phyloP scores from a whole-genome alignment of 2,797 vertebrate genomes.

The Nyctalus aviator region DNA sequence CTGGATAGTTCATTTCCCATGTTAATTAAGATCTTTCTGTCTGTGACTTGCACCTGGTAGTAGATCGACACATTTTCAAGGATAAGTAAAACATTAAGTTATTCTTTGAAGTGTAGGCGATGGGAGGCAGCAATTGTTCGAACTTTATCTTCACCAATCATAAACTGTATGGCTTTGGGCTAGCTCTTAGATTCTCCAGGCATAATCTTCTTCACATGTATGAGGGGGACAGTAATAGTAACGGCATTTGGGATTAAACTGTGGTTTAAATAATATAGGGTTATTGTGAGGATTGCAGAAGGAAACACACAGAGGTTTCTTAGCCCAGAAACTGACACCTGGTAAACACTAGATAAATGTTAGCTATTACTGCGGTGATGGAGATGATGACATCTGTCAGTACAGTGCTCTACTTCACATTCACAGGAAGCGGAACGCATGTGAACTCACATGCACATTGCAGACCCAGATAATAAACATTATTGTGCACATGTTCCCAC shows the following conservation, averaged over 20 bases:
- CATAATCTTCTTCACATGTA: constrained; percentile 1
- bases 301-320: not conserved
- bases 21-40: not conserved
- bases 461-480: constrained; percentile 43
- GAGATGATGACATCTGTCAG: constrained; percentile 15
- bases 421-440: not conserved
- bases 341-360: constrained; percentile 20
- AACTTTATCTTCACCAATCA: not conserved
- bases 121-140: not conserved
- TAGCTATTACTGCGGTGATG: constrained; percentile 20
- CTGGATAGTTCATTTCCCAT: not conserved
- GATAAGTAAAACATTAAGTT: not conserved
- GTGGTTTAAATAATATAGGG: not conserved
- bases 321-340: constrained; percentile 19
- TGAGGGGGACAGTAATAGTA: not conserved
- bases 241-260: not conserved
- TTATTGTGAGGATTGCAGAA: not conserved
- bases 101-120: not conserved
- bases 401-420: not conserved
- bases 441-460: not conserved
- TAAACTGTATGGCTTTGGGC: not conserved
- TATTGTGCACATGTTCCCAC: constrained; percentile 10
- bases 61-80: not conserved
- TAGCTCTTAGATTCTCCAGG: not conserved
- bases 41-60: not conserved